Percentiles rank a stretch among this genome's conserved stretches.
Evolutionary conservation across 1,140 invertebrate genomes (phyloP).

Genomic region (Sminthurinus signatus): DNA sequence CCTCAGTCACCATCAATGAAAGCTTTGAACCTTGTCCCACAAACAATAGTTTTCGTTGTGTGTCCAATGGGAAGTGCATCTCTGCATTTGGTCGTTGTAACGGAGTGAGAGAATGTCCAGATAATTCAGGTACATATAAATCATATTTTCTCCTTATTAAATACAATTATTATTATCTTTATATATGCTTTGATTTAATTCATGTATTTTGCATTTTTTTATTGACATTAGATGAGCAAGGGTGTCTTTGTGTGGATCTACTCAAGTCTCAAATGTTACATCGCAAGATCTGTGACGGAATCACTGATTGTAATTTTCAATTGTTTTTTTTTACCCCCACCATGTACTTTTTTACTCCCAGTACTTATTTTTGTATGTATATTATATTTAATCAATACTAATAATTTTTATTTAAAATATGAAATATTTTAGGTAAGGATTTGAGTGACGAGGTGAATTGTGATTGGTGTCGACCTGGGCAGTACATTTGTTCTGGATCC

Average conservation of each 20-base stretch:
- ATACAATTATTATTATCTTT: no score
- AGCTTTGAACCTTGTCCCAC: slow-evolving; percentile 9
- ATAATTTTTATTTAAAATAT: no score
- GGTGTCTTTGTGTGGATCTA: slow-evolving; percentile 63
- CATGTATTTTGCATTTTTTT: no score
- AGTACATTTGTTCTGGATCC: slow-evolving; percentile 67
- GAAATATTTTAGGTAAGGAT: no score
- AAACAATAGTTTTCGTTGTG: slow-evolving; percentile 48
- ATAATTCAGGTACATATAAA: slow-evolving; percentile 4
- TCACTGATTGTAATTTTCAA: slow-evolving; percentile 39
- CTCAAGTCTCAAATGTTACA: slow-evolving; percentile 59
- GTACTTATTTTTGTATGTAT: no score
- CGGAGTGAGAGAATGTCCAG: slow-evolving; percentile 60
- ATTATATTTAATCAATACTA: no score
- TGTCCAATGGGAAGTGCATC: slow-evolving; percentile 58
- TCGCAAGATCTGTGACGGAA: slow-evolving; percentile 71
- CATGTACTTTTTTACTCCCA: no score
- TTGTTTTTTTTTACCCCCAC: no score
- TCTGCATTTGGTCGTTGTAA: slow-evolving; percentile 63
- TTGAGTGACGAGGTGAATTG: slow-evolving; percentile 4
- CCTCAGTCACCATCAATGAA: slow-evolving; percentile 28
- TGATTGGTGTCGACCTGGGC: slow-evolving; percentile 67
- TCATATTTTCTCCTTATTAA: background rate
- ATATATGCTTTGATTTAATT: no score
- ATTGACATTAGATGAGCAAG: slow-evolving; percentile 29